Evolutionary conservation across 2,797 vertebrate genomes (phyloP), one percentile per base, ranked within the genome.

Genomic region (Tympanoctomys barrerae): DNA sequence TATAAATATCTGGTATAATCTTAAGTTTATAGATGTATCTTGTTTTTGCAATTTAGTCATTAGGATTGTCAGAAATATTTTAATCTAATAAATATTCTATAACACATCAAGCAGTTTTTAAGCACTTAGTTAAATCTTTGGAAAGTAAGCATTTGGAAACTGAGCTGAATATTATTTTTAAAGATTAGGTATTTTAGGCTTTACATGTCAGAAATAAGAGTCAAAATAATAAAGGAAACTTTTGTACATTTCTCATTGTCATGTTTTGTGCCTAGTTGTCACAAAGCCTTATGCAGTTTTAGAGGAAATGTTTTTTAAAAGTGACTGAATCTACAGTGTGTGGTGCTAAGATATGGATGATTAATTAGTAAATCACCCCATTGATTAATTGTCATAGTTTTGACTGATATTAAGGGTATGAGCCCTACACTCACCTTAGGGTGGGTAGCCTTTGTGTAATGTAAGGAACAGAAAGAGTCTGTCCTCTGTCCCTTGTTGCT

Each of bases 121-220:
- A 94, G 13, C 33, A 80, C 4, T 84, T 92, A 89, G 90, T 36
- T 77, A 75, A 94, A 73, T 36, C 10, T 66, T 93, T 80, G 57
- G 52, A 87, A 95, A 92, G 21, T 68, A 94, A 75, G 2, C 61
- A 81, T 52, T 97, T 92, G 66, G 70, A 92, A 97, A 86, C 22
- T 68, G 92, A 94, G 22, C 5, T 39, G 14, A 79, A 33, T 64
- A 80, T 77, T 93, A 64, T 62, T 12, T 57, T 84, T 70, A 33
- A 73, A 83, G 49, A 13, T 57, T 39, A 33, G 9, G 8, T 16
- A 22, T 54, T 54, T 70, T 24, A 73, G 62, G 28, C 26, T 59
- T 16, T 89, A 52, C 73, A 49, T 52, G n/a, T 83, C 52, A 95
- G 39, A 70, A 89, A 57, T 13, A 16, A 68, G 91, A 54, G 52